phyloP scores from a whole-genome alignment of 2,113 vertebrate genomes.

The Gulo gulo region DNA sequence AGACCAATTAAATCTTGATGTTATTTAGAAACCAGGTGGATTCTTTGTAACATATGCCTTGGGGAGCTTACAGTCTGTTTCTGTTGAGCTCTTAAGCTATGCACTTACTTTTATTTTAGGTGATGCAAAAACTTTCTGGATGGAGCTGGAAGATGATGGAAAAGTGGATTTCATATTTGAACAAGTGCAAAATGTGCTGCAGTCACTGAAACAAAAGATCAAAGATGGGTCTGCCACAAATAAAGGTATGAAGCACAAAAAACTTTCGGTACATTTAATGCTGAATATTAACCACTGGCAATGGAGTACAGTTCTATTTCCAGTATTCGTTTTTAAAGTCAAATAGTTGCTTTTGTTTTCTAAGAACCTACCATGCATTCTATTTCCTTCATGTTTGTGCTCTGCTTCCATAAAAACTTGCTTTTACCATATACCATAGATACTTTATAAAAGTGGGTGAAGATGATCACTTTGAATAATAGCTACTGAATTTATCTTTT shows the following conservation, averaged over 20 bases:
- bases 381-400: background rate
- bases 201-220: slow-evolving; percentile 84
- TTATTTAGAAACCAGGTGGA: slow-evolving; percentile 25
- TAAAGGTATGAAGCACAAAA: slow-evolving; percentile 80
- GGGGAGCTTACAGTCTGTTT: background rate
- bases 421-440: background rate
- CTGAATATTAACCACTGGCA: background rate
- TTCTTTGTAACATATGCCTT: background rate
- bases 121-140: slow-evolving; percentile 83
- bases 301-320: background rate
- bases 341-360: background rate
- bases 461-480: slow-evolving; percentile 24
- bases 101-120: slow-evolving; percentile 75
- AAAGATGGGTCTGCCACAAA: slow-evolving; percentile 85
- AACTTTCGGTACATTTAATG: background rate
- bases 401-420: background rate
- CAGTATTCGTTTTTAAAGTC: slow-evolving; percentile 2
- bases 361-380: background rate
- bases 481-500: background rate
- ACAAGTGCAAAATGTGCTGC: slow-evolving; percentile 80
- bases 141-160: slow-evolving; percentile 69
- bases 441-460: slow-evolving; percentile 4
- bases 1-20: background rate
- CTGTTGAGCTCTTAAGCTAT: background rate
- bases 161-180: slow-evolving; percentile 85